Evolutionary conservation across 1,140 invertebrate species (phyloP).

Genomic region (Delia radicum): DNA sequence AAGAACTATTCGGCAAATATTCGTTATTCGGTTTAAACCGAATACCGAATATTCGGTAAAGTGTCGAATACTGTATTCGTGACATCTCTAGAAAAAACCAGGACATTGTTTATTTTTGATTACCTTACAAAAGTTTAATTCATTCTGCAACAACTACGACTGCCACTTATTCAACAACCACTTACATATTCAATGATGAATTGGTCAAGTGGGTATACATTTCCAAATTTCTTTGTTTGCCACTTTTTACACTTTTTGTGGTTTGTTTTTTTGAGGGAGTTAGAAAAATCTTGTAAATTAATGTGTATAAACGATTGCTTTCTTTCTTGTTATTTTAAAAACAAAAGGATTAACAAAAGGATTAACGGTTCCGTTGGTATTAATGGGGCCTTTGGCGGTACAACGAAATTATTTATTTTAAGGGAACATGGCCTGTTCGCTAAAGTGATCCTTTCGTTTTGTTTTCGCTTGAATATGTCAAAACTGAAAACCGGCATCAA

Average conservation of each 20-base stretch:
- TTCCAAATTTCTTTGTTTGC: background rate
- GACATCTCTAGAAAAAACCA: no score
- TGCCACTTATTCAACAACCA: background rate
- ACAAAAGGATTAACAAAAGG: no score
- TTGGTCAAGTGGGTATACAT: slow-evolving; percentile 3
- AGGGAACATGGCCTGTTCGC: no score
- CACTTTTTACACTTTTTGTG: background rate
- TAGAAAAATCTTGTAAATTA: background rate
- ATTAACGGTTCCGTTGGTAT: background rate
- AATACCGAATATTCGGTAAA: no score
- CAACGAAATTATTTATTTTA: no score
- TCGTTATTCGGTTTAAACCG: no score
- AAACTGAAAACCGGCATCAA: no score
- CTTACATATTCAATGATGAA: background rate
- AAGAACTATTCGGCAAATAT: no score
- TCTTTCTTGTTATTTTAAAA: background rate
- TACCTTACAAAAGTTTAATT: slow-evolving; percentile 5
- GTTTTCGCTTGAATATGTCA: no score
- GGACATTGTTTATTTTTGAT: slow-evolving; percentile 1
- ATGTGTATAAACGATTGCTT: background rate
- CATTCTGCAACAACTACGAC: background rate
- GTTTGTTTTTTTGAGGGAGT: background rate
- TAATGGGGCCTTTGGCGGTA: background rate
- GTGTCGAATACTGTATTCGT: background rate
- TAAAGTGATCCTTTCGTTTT: no score